Percentiles rank a stretch among this genome's conserved stretches.
Evolutionary conservation across 1,140 invertebrate genomes (phyloP).

Genomic region (Pissodes strobi): DNA sequence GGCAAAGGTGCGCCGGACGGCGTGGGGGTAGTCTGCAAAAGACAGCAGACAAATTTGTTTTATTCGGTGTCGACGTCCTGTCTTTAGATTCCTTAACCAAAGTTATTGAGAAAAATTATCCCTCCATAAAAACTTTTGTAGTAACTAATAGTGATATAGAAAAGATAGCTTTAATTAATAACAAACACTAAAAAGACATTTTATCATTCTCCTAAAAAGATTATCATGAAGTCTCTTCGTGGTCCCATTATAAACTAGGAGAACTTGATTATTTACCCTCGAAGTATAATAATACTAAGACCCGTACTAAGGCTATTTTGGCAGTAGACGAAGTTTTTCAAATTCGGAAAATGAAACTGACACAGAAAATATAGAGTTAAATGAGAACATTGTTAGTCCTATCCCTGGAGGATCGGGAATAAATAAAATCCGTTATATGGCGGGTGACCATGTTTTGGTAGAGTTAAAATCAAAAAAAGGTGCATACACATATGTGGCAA

Average conservation of each 20-base stretch:
- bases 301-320: background rate
- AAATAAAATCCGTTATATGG: no score
- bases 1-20: no score
- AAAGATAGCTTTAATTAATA: background rate
- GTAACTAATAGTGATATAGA: background rate
- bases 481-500: no score
- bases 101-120: background rate
- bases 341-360: background rate
- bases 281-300: no score
- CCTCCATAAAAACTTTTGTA: background rate
- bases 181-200: background rate
- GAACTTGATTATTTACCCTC: background rate
- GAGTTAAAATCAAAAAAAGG: background rate
- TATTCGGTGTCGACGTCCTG: background rate
- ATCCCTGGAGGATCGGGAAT: background rate
- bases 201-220: background rate
- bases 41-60: background rate
- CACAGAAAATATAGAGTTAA: no score
- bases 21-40: background rate
- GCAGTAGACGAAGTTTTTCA: background rate
- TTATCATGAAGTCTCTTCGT: background rate
- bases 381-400: no score
- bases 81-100: background rate
- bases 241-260: background rate
- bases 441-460: no score